Base-by-base conservation (phyloP, 2,113 vertebrate species). In the Tachycineta bicolor region DNA sequence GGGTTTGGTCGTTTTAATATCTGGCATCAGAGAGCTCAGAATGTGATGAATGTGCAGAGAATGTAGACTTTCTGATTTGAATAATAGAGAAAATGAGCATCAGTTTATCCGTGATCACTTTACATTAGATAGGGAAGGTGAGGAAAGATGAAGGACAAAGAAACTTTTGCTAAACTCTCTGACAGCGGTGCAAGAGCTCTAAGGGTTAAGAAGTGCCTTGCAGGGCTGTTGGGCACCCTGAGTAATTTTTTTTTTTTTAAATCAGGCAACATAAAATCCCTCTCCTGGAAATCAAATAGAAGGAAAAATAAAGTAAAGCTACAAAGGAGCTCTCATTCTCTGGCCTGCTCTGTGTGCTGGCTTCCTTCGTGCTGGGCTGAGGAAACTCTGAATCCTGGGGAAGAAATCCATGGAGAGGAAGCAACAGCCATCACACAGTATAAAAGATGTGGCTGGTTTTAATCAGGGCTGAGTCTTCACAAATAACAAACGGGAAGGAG, bases 331-430 rank as follows among this genome's bases (percentile, higher is more conserved):
- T 78, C 80, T 93, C 60, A 0, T 46, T 94, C 73, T 69, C 73
- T 91, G 94, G 95, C 73, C 68, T 50, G 73, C 68, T 70, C 80
- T 94, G 83, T 0, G 0, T 83, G 95, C 89, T 96, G 95, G 95
- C 94, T 94, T 92, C 76, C 91, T 94, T 74, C 18, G n/a, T 81
- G 93, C 60, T 2, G 69, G 73, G 68, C 64, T 71, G 89, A 83
- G 94, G 96, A 95, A 97, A 96, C 80, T 96, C 89, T 96, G 94
- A 96, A 91, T 96, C 85, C 87, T 83, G 87, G 92, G 95, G 87
- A 96, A 96, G 95, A 96, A 97, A 96, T 96, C 92, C 95, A 68
- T 22, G 71, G 94, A 96, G 93, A 96, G 94, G 94, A 96, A 94
- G 82, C 90, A 86, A 85, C 75, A 73, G 87, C 93, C 88, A 85